These are phyloP conservation scores for Chionodraco myersi DNA, from an alignment of 2,113 vertebrate species.

Conservation along the genomic window DNA sequence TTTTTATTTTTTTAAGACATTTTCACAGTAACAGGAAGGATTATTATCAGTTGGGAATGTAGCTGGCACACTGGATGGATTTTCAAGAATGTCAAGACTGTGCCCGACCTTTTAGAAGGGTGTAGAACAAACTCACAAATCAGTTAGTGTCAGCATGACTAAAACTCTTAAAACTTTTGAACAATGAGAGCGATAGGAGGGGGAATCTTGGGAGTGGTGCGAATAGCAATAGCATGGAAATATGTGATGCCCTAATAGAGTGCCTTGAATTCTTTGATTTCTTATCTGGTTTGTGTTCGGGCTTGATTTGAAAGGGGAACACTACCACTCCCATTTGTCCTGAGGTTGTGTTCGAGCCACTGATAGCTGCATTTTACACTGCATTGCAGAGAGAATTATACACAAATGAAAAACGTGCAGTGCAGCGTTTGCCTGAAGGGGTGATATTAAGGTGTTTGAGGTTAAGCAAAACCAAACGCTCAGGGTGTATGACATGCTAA, in stretches of 20 bases:
- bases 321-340: constrained; percentile 53
- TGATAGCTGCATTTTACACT: constrained; percentile 47
- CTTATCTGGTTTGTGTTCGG: constrained; percentile 53
- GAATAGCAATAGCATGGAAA: constrained; percentile 48
- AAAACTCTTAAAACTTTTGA: constrained; percentile 45
- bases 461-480: constrained; percentile 49
- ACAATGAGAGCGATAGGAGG: constrained; percentile 61
- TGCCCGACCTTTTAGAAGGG: constrained; percentile 58
- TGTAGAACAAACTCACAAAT: constrained; percentile 72
- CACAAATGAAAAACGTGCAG: constrained; percentile 39
- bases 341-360: constrained; percentile 27
- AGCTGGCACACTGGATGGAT: constrained; percentile 53
- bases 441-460: constrained; percentile 48
- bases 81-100: constrained; percentile 64
- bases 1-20: constrained; percentile 28
- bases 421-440: constrained; percentile 9
- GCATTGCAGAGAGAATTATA: constrained; percentile 39
- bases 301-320: constrained; percentile 55
- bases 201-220: constrained; percentile 56
- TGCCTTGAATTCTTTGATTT: constrained; percentile 53
- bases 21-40: constrained; percentile 57
- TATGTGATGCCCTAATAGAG: constrained; percentile 46
- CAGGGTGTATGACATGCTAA: constrained; percentile 55
- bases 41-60: constrained; percentile 58
- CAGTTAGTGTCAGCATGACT: constrained; percentile 55